Evolutionary conservation across 2,888 invertebrate genomes (phyloP).

Genomic region (Strigamia transsilvanica): DNA sequence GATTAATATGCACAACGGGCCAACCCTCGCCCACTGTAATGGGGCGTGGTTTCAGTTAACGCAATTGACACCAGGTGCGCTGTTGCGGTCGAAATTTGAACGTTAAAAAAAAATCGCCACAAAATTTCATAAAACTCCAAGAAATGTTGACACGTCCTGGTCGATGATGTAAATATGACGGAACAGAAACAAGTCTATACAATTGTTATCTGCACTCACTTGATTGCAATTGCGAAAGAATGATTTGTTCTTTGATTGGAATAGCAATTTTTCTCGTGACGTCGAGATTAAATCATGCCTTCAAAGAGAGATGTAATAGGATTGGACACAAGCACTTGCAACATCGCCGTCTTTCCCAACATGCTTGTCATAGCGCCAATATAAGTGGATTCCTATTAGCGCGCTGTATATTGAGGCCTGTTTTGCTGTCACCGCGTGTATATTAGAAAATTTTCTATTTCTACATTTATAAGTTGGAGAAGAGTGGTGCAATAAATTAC

Average conservation of each 20-base stretch:
- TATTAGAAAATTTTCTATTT: too few relatives aligned
- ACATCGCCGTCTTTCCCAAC: background rate
- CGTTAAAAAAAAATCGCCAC: too few relatives aligned
- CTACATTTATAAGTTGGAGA: background rate
- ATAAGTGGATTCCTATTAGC: conserved; percentile 4
- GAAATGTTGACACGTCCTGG: too few relatives aligned
- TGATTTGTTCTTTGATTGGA: background rate
- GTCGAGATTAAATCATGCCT: conserved; percentile 24
- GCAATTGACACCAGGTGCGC: background rate
- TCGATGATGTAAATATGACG: too few relatives aligned
- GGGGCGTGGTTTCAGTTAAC: conserved; percentile 9
- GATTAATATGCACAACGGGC: conserved; percentile 12
- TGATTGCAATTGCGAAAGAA: background rate
- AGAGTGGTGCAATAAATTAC: background rate
- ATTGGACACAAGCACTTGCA: background rate
- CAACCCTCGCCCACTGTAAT: background rate
- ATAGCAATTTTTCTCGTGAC: background rate
- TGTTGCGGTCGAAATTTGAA: background rate
- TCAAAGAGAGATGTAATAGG: conserved; percentile 28
- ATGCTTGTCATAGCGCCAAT: background rate
- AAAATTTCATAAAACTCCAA: too few relatives aligned
- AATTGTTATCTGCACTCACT: too few relatives aligned
- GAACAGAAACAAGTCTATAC: background rate
- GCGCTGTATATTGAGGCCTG: background rate
- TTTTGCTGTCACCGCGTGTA: background rate